These are phyloP conservation scores for Tillus elongatus DNA, from an alignment of 2,888 invertebrate species.

Conservation along the genomic window DNA sequence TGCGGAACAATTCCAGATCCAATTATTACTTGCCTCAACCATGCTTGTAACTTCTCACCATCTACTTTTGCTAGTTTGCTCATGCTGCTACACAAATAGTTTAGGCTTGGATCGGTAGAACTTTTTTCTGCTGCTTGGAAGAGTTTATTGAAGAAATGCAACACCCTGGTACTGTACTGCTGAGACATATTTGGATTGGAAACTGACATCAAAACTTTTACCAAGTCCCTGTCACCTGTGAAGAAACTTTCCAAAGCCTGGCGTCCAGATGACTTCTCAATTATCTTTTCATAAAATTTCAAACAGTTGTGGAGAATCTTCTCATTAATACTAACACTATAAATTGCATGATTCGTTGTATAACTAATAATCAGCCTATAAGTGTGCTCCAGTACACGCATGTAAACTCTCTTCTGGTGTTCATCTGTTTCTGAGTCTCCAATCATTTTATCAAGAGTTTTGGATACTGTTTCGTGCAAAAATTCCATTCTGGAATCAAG, in stretches of 20 bases:
- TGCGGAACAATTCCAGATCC: constrained; percentile 42
- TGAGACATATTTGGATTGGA: constrained; percentile 63
- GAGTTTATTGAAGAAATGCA: constrained; percentile 71
- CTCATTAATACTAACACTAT: constrained; percentile 45
- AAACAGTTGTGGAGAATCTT: constrained; percentile 58
- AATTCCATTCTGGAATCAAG: constrained; percentile 70
- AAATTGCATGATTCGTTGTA: constrained; percentile 31
- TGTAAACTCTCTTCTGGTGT: constrained; percentile 54
- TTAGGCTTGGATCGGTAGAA: constrained; percentile 53
- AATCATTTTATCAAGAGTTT: constrained; percentile 53
- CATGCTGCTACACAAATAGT: constrained; percentile 58
- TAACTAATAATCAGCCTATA: constrained; percentile 59
- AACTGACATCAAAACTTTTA: constrained; percentile 71
- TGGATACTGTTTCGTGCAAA: constrained; percentile 54
- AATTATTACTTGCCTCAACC: constrained; percentile 58
- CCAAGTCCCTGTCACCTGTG: constrained; percentile 58
- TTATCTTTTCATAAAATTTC: constrained; percentile 76
- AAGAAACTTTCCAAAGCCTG: constrained; percentile 78
- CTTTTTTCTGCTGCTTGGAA: constrained; percentile 56
- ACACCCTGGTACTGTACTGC: constrained; percentile 65
- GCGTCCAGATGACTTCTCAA: constrained; percentile 74
- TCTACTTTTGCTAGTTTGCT: constrained; percentile 58
- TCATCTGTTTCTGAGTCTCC: constrained; percentile 57
- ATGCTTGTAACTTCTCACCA: constrained; percentile 51
- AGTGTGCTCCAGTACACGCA: constrained; percentile 56